These are phyloP conservation scores for Lasioglossum villosulum DNA, from an alignment of 2,888 invertebrate species.

Conservation along the genomic window DNA sequence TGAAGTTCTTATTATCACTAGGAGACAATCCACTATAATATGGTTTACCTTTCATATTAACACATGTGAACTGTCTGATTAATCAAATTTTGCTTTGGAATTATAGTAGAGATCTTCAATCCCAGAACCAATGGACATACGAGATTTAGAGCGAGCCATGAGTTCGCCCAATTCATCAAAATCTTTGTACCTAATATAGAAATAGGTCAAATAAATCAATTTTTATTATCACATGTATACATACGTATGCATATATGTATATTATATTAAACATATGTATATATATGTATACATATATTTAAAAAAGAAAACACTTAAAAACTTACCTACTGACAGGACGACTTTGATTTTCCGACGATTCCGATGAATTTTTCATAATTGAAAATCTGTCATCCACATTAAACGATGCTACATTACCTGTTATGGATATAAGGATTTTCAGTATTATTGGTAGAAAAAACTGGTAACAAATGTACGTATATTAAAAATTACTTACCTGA, in stretches of 20 bases:
- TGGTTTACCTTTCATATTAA: conserved; percentile 74
- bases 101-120: conserved; percentile 81
- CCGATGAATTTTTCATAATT: conserved; percentile 78
- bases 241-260: not conserved
- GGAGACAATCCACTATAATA: conserved; percentile 32
- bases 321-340: conserved; percentile 84
- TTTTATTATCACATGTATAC: not conserved
- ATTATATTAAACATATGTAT: not conserved
- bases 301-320: not conserved
- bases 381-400: conserved; percentile 80
- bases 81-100: conserved; percentile 80
- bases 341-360: conserved; percentile 83
- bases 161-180: conserved; percentile 85
- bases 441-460: conserved; percentile 14
- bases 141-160: conserved; percentile 81
- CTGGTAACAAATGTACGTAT: conserved; percentile 24
- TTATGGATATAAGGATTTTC: conserved; percentile 26
- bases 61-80: conserved; percentile 78
- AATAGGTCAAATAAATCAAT: conserved; percentile 7
- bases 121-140: conserved; percentile 80
- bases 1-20: conserved; percentile 33
- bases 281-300: not conserved
- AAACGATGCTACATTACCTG: conserved; percentile 76
- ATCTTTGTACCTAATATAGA: conserved; percentile 85
- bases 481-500: conserved; percentile 78